Evolutionary conservation across 2,113 vertebrate species (phyloP), one percentile per base, ranked within the genome.

Genomic region (Arenaria interpres): DNA sequence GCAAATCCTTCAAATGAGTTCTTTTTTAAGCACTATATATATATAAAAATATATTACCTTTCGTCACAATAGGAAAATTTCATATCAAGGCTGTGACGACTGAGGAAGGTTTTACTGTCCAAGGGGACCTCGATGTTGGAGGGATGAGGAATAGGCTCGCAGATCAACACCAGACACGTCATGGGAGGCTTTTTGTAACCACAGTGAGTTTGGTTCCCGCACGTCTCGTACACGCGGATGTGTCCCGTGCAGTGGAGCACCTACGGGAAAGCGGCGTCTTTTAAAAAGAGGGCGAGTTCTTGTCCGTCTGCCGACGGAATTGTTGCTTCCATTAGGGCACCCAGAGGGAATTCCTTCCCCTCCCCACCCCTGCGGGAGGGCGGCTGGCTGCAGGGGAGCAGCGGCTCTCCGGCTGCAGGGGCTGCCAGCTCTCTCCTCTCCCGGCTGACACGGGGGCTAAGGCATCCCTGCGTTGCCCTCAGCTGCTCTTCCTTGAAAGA

Each of bases 21-120:
- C 0, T 27, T 76, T 69, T 71, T 21, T 37, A 6, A 78, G 30
- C 24, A 68, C 11, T 46, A 57, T 71, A 63, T 5, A 35, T 63
- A 2, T 45, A 45, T 45, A 95, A 67, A 67, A 7, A 32, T 64
- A 2, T 46, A 95, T 97, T 96, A 99, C 99, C 99, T 99, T 98
- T 99, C 99, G 84, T 99, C 99, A 91, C 99, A 99, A 48, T 99
- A 99, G 30, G 99, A 99, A 98, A 99, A 99, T 93, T 99, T 99
- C 99, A 99, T 99, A 97, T 99, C 99, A 75, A 99, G 99, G 53
- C 99, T 99, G 98, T 99, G 99, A 96, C 99, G 99, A 98, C 99
- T 99, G 95, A 99, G 99, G 93, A 99, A 99, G 13, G 99, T 99
- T 98, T 99, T 99, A 91, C 99, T 99, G 97, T 99, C 99, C 98